Evolutionary conservation across 2,888 invertebrate species (phyloP).

Genomic region (Cryptocheilus praepositus): DNA sequence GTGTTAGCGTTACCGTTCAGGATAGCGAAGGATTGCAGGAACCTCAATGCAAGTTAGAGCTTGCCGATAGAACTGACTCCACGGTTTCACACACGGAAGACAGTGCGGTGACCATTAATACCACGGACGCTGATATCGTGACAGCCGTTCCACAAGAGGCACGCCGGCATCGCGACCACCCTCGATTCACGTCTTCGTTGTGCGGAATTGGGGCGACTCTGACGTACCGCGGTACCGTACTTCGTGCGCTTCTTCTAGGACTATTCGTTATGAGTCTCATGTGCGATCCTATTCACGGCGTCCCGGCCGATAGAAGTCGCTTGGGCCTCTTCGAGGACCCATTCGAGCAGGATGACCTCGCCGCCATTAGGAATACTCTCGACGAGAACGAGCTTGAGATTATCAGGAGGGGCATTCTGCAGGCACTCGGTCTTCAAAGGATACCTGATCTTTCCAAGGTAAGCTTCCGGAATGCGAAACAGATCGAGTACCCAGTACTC

Average conservation of each 20-base stretch:
- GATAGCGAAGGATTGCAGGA: no score
- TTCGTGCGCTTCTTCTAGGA: slow-evolving; percentile 27
- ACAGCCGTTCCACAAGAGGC: not conserved
- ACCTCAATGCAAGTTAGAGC: no score
- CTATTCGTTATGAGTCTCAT: slow-evolving; percentile 37
- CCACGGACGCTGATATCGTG: no score
- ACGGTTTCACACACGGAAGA: no score
- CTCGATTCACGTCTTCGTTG: not conserved
- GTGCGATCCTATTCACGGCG: slow-evolving; percentile 36
- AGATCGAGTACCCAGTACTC: not conserved
- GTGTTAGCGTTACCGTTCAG: no score
- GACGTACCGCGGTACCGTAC: no score
- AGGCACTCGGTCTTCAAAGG: slow-evolving; percentile 69
- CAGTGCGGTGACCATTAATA: no score
- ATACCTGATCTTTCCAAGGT: slow-evolving; percentile 72
- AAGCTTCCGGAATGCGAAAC: slow-evolving; percentile 1
- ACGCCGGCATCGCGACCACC: not conserved
- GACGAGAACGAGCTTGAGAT: slow-evolving; percentile 64
- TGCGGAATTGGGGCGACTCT: no score
- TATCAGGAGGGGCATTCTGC: slow-evolving; percentile 69
- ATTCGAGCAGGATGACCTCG: slow-evolving; percentile 40
- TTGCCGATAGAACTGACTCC: no score
- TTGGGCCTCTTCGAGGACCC: slow-evolving; percentile 33
- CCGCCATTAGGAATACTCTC: slow-evolving; percentile 30
- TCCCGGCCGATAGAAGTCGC: slow-evolving; percentile 30